phyloP scores from a whole-genome alignment of 2,888 invertebrate genomes.

The Psylliodes chrysocephalus region DNA sequence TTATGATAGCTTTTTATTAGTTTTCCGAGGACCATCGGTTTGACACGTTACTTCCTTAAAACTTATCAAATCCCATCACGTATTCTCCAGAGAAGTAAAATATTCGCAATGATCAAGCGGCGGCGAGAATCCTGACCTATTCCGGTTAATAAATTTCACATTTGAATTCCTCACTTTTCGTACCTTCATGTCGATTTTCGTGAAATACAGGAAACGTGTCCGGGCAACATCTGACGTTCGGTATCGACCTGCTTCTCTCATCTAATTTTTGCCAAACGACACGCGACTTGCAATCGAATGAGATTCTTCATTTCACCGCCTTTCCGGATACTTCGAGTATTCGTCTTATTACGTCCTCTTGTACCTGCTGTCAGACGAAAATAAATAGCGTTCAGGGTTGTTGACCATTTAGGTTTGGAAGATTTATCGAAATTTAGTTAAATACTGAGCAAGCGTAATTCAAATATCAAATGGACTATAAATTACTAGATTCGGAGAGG shows the following conservation, averaged over 20 bases:
- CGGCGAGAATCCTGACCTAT: conserved; percentile 27
- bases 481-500: no score
- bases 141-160: conserved; percentile 32
- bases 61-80: conserved; percentile 23
- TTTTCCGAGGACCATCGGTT: neutral
- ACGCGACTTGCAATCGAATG: conserved; percentile 9
- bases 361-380: neutral
- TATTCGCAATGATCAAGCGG: conserved; percentile 24
- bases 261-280: conserved; percentile 46
- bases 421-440: no score
- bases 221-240: conserved; percentile 44
- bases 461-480: no score
- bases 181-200: conserved; percentile 19
- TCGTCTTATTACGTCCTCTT: neutral
- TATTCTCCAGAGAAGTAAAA: conserved; percentile 6
- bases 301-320: conserved; percentile 1
- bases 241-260: conserved; percentile 50
- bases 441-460: no score
- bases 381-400: neutral
- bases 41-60: neutral
- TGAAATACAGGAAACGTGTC: conserved; percentile 35
- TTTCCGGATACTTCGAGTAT: neutral
- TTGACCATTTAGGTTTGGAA: neutral
- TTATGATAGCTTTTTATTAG: conserved; percentile 9
- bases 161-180: conserved; percentile 33